Evolutionary conservation across 2,113 vertebrate genomes (phyloP).

Genomic region (Trichomycterus rosablanca): DNA sequence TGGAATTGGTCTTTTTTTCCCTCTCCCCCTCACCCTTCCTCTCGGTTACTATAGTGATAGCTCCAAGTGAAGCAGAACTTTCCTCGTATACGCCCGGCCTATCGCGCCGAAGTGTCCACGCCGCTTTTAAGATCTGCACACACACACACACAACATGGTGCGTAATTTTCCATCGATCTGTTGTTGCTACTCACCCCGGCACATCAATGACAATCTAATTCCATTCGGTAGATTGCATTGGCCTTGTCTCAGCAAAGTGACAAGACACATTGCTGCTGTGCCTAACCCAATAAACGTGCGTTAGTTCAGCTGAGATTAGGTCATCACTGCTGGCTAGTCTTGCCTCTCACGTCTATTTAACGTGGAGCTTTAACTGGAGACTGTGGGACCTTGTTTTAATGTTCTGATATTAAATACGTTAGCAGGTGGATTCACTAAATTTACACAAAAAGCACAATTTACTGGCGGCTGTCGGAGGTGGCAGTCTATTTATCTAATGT

Average conservation of each 20-base stretch:
- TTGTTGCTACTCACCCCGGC: conserved; percentile 66
- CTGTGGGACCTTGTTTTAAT: conserved; percentile 51
- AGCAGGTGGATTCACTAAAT: too few relatives aligned
- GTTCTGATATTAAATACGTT: too few relatives aligned
- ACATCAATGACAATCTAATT: conserved; percentile 78
- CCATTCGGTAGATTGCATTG: conserved; percentile 65
- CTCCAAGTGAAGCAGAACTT: conserved; percentile 64
- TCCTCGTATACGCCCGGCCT: conserved; percentile 39
- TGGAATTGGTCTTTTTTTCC: conserved; percentile 66
- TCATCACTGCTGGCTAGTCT: conserved; percentile 52
- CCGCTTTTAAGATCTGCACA: conserved; percentile 39
- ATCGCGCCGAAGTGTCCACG: conserved; percentile 40
- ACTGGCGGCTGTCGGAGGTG: too few relatives aligned
- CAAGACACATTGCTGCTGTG: conserved; percentile 71
- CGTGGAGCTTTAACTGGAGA: conserved; percentile 54
- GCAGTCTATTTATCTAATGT: too few relatives aligned
- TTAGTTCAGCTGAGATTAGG: conserved; percentile 71
- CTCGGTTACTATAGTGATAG: conserved; percentile 61
- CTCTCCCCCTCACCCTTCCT: conserved; percentile 46
- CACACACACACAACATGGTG: background rate
- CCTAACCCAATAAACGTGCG: conserved; percentile 67
- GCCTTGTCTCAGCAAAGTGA: conserved; percentile 69
- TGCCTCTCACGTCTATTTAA: conserved; percentile 60
- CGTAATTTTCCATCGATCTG: conserved; percentile 70
- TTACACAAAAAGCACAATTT: too few relatives aligned